Base-by-base conservation (phyloP, 2,888 invertebrate species). In the Corbicula japonica region DNA sequence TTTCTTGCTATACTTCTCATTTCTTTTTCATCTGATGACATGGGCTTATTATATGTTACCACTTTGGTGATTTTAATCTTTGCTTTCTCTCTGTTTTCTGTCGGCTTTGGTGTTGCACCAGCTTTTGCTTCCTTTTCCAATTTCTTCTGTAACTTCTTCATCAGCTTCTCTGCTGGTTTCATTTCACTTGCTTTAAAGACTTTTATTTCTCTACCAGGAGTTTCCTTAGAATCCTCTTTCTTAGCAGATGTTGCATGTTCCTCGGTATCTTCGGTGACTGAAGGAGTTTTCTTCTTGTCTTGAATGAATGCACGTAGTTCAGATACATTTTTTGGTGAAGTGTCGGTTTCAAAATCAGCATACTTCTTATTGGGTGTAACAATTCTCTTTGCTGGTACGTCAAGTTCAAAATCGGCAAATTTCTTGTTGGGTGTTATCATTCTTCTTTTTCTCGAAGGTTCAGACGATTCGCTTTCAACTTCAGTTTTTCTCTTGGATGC, bases 321-420 rank as follows among this genome's bases (percentile, higher is more conserved):
- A 28, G 80, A 80, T 28, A 76, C 69, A 23, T 58, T 66, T 52
- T 76, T 80, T 8, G 73, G 44, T 23, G 75, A 62, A n/a, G 58
- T 34, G 21, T 65, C 69, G 8, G 70, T 70, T 60, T 80, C 80
- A 65, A 72, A 80, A 61, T 80, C 80, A 30, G 80, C 80, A 65
- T 80, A 80, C 50, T 73, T 80, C 28, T 76, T 76, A 61, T 80
- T 80, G n/a, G 80, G 80, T 32, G 80, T 80, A 15, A 76, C 76
- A 2, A 72, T 60, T 50, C 80, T 72, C 48, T 72, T 72, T 6
- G 54, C 3, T 1, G 71, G 71, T 52, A 69, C 63, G 30, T 65
- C 69, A 28, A 72, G 50, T 69, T 80, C 80, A 73, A 63, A 80
- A 52, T 80, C 80, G 10, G 76, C 80, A 69, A 73, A 80, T 34